Conservation (phyloP, 2,888 invertebrate species). For the Sinhomidia bicolor region DNA sequence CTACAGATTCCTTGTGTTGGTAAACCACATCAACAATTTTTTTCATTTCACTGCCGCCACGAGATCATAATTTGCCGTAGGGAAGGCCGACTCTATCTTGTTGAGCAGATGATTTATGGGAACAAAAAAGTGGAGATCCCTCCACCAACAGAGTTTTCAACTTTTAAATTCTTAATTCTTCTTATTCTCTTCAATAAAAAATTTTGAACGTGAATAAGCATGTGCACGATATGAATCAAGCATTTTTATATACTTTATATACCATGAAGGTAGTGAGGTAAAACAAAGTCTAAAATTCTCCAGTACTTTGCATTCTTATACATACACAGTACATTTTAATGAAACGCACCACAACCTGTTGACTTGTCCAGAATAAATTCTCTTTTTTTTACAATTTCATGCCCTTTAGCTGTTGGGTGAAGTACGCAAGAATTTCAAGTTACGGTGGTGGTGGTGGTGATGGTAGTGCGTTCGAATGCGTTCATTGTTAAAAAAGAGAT, state of each 20-base stretch:
- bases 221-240: too few species aligned
- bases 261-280: too few species aligned
- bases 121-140: constrained; percentile 62
- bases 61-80: constrained; percentile 70
- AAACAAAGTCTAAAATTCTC: too few species aligned
- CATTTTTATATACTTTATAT: too few species aligned
- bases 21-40: neutral
- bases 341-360: neutral
- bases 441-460: too few species aligned
- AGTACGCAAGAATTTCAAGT: neutral
- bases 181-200: too few species aligned
- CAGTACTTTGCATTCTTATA: too few species aligned
- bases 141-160: neutral
- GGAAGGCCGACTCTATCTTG: constrained; percentile 79
- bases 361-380: neutral
- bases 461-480: constrained; percentile 3
- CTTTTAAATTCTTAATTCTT: neutral
- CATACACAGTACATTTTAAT: too few species aligned
- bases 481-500: neutral
- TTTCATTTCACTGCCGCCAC: too few species aligned
- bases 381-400: neutral
- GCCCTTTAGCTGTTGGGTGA: constrained; percentile 22
- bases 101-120: constrained; percentile 78
- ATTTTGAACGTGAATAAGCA: too few species aligned
- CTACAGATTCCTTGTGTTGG: too few species aligned